These are phyloP conservation scores for Tyrannus savana DNA, from an alignment of 2,113 vertebrate genomes.

Conservation along the genomic window DNA sequence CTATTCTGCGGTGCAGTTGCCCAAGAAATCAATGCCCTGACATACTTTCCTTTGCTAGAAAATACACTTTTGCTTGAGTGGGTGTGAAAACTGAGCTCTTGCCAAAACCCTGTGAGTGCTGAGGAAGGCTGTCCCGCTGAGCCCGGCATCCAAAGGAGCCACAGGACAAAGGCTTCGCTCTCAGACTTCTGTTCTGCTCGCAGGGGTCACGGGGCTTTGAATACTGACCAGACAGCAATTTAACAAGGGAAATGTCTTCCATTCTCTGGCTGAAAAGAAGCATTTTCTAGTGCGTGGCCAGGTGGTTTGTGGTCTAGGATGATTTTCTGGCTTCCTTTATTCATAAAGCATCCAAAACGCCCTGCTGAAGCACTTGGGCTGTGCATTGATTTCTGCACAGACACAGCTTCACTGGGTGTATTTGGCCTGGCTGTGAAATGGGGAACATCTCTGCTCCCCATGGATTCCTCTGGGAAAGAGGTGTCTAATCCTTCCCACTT, in stretches of 20 bases:
- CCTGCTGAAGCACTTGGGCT: background rate
- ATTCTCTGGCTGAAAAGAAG: background rate
- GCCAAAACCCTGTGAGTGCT: background rate
- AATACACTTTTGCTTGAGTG: conserved; percentile 35
- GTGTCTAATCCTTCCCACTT: background rate
- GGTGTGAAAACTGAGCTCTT: background rate
- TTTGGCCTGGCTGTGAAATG: rapidly evolving
- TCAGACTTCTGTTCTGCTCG: background rate
- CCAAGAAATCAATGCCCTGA: conserved; percentile 52
- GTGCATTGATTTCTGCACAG: background rate
- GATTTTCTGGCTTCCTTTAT: background rate
- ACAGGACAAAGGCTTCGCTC: background rate
- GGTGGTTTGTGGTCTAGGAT: background rate
- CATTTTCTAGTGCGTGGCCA: background rate
- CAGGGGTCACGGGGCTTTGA: background rate
- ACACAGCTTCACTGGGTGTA: rapidly evolving
- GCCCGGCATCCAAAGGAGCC: background rate
- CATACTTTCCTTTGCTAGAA: conserved; percentile 27
- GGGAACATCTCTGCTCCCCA: background rate
- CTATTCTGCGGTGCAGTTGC: background rate
- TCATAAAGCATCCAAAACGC: background rate
- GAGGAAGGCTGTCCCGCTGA: background rate
- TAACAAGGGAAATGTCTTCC: background rate
- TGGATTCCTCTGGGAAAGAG: background rate
- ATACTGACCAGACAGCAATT: background rate